These are phyloP conservation scores for Ochropacha duplaris DNA, from an alignment of 2,888 invertebrate genomes.

Conservation along the genomic window DNA sequence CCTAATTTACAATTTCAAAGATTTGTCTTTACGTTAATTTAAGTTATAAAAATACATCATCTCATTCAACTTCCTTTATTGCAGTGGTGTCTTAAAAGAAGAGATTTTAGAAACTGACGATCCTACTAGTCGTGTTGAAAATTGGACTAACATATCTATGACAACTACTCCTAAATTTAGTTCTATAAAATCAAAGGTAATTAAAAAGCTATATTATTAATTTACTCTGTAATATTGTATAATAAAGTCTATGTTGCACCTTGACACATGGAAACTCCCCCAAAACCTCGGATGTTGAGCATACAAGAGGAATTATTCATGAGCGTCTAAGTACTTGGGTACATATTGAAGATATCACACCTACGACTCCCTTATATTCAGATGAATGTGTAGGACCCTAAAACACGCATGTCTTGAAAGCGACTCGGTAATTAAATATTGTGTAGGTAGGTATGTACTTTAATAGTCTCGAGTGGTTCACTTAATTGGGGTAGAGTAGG, in stretches of 20 bases:
- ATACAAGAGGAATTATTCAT: not conserved
- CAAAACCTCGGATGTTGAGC: not conserved
- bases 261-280: not conserved
- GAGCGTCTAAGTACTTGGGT: constrained; percentile 6
- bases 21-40: too few relatives aligned
- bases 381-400: not conserved
- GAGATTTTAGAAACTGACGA: constrained; percentile 48
- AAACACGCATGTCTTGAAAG: not conserved
- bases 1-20: too few relatives aligned
- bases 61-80: constrained; percentile 29
- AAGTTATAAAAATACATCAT: too few relatives aligned
- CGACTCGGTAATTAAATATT: not conserved
- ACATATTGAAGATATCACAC: not conserved
- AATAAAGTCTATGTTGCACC: not conserved
- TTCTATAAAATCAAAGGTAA: constrained; percentile 72
- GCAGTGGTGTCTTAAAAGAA: constrained; percentile 70
- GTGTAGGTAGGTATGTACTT: not conserved
- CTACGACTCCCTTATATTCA: not conserved
- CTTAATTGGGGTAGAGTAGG: not conserved
- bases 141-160: constrained; percentile 27
- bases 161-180: constrained; percentile 48
- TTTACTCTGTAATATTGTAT: not conserved
- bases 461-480: not conserved
- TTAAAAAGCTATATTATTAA: constrained; percentile 14
- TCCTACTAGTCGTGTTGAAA: constrained; percentile 43